These are phyloP conservation scores for Eulithis prunata DNA, from an alignment of 2,888 invertebrate genomes.

Conservation along the genomic window DNA sequence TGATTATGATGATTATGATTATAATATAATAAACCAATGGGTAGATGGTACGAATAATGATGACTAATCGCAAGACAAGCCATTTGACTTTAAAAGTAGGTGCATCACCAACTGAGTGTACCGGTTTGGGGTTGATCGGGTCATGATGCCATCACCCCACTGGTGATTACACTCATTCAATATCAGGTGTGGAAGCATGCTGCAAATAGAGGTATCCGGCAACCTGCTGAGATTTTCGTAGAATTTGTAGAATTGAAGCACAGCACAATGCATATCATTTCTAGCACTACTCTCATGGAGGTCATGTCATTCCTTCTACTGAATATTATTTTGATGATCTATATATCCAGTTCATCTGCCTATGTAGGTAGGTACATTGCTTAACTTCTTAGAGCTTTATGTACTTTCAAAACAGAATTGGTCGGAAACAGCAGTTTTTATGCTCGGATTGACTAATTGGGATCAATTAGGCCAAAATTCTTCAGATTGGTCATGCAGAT, in stretches of 20 bases:
- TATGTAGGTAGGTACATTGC: not conserved
- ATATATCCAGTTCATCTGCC: no score
- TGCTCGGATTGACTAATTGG: constrained; percentile 30
- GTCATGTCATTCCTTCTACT: not conserved
- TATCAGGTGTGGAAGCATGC: not conserved
- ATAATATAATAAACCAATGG: not conserved
- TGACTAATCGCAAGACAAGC: not conserved
- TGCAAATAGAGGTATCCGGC: constrained; percentile 28
- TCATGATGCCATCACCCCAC: constrained; percentile 8
- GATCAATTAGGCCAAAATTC: constrained; percentile 36
- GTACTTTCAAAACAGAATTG: not conserved
- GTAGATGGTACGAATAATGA: not conserved
- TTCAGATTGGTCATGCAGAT: constrained; percentile 32
- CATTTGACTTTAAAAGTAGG: not conserved
- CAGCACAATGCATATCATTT: constrained; percentile 1
- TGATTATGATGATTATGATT: no score
- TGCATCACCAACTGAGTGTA: not conserved
- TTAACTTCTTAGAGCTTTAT: not conserved
- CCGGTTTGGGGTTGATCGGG: constrained; percentile 20
- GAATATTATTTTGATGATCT: not conserved
- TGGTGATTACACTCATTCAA: constrained; percentile 14
- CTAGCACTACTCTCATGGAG: not conserved
- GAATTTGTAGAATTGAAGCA: constrained; percentile 5
- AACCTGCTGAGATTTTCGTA: constrained; percentile 22
- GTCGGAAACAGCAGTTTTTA: constrained; percentile 10